Conservation (phyloP, 1,140 invertebrate species). For the Heterodera schachtii region DNA sequence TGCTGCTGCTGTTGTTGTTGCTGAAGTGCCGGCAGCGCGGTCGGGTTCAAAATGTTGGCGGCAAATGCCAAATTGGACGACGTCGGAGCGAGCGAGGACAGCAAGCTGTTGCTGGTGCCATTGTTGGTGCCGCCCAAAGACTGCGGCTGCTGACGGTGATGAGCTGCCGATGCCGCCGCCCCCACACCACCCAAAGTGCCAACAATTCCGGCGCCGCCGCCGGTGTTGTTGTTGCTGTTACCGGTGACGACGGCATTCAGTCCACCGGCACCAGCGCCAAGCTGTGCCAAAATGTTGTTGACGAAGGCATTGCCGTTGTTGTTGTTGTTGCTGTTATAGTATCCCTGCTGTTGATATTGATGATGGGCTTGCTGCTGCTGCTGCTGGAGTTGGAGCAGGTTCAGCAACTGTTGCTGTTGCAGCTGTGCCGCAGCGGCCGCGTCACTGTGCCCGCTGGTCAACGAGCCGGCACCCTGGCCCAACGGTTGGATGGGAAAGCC, state of each 20-base stretch:
- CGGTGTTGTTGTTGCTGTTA: constrained; percentile 20
- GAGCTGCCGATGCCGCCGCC: too few species aligned
- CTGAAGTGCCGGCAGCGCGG: constrained; percentile 5
- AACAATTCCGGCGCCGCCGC: too few species aligned
- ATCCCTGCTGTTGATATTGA: background rate
- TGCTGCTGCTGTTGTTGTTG: constrained; percentile 2
- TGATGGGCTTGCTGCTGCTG: constrained; percentile 12
- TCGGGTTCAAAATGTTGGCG: constrained; percentile 3
- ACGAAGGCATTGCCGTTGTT: background rate
- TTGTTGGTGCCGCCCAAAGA: constrained; percentile 20
- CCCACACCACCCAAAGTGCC: too few species aligned
- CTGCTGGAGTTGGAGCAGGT: constrained; percentile 1
- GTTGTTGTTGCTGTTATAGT: background rate
- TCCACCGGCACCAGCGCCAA: background rate
- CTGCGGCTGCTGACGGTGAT: too few species aligned
- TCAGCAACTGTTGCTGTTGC: constrained; percentile 20
- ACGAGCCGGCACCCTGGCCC: constrained; percentile 17
- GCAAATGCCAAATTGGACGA: background rate
- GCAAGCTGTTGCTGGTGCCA: constrained; percentile 14
- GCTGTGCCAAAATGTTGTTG: constrained; percentile 1
- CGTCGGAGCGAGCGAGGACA: background rate
- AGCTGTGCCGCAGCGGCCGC: constrained; percentile 20
- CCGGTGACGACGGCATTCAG: background rate
- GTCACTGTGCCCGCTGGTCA: constrained; percentile 25
- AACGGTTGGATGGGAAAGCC: constrained; percentile 31